Evolutionary conservation across 2,797 vertebrate species (phyloP), one percentile per base, ranked within the genome.

Genomic region (Linurgus olivaceus): DNA sequence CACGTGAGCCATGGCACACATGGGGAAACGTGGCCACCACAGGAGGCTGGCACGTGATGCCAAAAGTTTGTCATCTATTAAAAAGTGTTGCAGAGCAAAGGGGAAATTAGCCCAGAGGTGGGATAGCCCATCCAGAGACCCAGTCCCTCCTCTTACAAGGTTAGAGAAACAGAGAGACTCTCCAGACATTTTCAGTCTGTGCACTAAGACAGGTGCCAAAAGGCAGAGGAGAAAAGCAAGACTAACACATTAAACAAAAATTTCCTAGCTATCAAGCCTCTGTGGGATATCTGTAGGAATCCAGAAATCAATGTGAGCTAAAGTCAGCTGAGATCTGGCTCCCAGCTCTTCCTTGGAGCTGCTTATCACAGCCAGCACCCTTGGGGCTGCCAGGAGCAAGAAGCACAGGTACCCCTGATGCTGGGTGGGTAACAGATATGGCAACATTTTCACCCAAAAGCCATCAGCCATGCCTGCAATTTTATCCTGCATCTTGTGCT

Each of bases 1-100:
- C 44, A 9, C 15, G 1, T 0, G 66, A 77, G 18, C 50, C 42
- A 10, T 0, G 1, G 68, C 37, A 37, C 48, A 16, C 48, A 2
- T 0, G 6, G 66, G 55, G 20, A 47, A 19, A 40, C 0, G 6
- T 16, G 52, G 25, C 28, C 5, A 4, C 21, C 65, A 19, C 25
- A 4, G 12, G 45, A 47, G 10, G 0, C 52, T 37, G 77, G 12
- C 3, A 12, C 2, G 2, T 1, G 11, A 47, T 47, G 17, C 20
- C 8, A 9, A 3, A 80, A 37, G 35, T 25, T 75, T 81, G 6
- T 4, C 29, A 52, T 17, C 12, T 72, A 3, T 51, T 62, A 20
- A 62, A 75, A 89, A 28, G 9, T 5, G 4, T 5, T 66, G 35
- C 21, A 83, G 65, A 63, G 45, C 40, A 84, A 59, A 20, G 8